These are phyloP conservation scores for Ommatoiulus sabulosus DNA, from an alignment of 2,888 invertebrate genomes.

Conservation along the genomic window DNA sequence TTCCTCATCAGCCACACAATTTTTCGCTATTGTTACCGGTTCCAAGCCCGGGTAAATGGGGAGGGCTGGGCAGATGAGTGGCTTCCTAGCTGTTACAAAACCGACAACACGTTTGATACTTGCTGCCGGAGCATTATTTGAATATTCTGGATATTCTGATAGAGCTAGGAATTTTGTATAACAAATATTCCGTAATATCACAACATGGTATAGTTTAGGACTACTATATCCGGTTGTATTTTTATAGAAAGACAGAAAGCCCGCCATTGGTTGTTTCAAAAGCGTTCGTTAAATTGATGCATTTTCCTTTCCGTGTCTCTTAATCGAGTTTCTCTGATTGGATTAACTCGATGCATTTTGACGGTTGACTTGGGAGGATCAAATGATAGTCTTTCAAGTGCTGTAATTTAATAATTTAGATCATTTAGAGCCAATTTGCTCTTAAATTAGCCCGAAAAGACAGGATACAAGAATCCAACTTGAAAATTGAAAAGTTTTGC, in stretches of 20 bases:
- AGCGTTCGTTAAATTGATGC: not conserved
- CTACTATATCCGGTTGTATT: no score
- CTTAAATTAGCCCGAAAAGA: not conserved
- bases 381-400: slow-evolving; percentile 17
- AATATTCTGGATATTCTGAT: no score
- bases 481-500: not conserved
- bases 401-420: slow-evolving; percentile 28
- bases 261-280: not conserved
- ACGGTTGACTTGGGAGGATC: slow-evolving; percentile 20
- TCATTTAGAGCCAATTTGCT: slow-evolving; percentile 15
- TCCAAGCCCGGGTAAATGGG: no score
- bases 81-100: no score
- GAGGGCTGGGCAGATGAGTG: no score
- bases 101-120: no score
- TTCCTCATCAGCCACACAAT: no score
- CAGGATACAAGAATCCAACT: not conserved
- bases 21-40: no score
- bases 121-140: no score
- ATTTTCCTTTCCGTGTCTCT: not conserved
- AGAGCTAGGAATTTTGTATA: no score
- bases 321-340: slow-evolving; percentile 28
- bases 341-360: slow-evolving; percentile 22
- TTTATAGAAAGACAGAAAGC: not conserved
- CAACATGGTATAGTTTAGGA: no score
- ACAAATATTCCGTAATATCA: no score